These are phyloP conservation scores for Maccullochella peelii DNA, from an alignment of 2,113 vertebrate genomes.

Conservation along the genomic window DNA sequence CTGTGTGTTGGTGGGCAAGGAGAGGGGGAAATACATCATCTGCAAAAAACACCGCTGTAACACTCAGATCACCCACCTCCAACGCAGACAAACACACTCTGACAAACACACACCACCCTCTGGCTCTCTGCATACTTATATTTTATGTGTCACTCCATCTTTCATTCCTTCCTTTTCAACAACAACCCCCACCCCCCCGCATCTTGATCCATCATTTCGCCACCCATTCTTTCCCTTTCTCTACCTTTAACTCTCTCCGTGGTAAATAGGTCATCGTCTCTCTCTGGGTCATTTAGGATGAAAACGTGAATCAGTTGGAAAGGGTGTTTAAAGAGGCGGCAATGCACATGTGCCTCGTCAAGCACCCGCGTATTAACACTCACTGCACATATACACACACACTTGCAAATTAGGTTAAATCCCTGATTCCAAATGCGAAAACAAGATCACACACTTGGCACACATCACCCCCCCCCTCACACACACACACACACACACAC, in stretches of 20 bases:
- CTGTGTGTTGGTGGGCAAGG: not conserved
- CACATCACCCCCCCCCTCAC: not conserved
- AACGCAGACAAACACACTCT: slow-evolving; percentile 42
- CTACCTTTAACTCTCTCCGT: slow-evolving; percentile 43
- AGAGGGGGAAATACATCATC: slow-evolving; percentile 55
- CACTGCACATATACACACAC: not conserved
- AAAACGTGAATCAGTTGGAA: slow-evolving; percentile 61
- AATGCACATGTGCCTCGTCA: slow-evolving; percentile 6
- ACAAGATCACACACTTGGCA: slow-evolving; percentile 32
- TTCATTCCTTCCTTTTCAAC: slow-evolving; percentile 22
- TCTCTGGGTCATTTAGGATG: slow-evolving; percentile 70
- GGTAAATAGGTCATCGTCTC: slow-evolving; percentile 77
- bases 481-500: slow-evolving; percentile 2
- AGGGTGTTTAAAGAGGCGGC: slow-evolving; percentile 35
- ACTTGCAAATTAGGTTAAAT: slow-evolving; percentile 64
- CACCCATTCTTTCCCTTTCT: slow-evolving; percentile 1
- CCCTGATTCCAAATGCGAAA: slow-evolving; percentile 44
- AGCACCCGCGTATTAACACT: not conserved
- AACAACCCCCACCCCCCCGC: slow-evolving; percentile 1
- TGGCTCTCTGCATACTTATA: slow-evolving; percentile 10
- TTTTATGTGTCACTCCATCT: slow-evolving; percentile 36
- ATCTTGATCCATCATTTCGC: slow-evolving; percentile 39
- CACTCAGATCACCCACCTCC: slow-evolving; percentile 4
- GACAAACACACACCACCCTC: slow-evolving; percentile 28
- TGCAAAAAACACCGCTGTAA: slow-evolving; percentile 37